Evolutionary conservation across 2,888 invertebrate species (phyloP).

Genomic region (Eucriotettix oculatus): DNA sequence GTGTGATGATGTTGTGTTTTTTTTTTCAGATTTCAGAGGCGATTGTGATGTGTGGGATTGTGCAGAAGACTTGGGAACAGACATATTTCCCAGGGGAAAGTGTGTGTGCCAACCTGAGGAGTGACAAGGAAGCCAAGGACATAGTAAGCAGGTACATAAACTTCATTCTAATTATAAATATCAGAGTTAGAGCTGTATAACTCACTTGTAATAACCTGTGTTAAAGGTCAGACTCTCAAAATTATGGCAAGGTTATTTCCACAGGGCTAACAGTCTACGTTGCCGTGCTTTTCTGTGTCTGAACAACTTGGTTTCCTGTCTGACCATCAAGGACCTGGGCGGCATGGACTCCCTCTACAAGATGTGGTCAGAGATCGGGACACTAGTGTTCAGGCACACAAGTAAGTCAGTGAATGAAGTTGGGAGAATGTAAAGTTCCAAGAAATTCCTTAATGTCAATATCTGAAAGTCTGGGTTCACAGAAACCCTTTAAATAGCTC

Average conservation of each 20-base stretch:
- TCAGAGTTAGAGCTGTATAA: too few relatives aligned
- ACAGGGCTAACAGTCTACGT: slow-evolving; percentile 26
- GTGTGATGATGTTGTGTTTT: background rate
- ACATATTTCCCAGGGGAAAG: slow-evolving; percentile 34
- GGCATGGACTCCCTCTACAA: slow-evolving; percentile 28
- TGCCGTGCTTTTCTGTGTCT: slow-evolving; percentile 49
- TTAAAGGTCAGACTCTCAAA: too few relatives aligned
- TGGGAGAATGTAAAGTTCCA: background rate
- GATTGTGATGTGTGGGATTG: slow-evolving; percentile 37
- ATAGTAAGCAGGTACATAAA: slow-evolving; percentile 22
- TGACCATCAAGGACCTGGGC: slow-evolving; percentile 45
- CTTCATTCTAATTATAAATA: too few relatives aligned
- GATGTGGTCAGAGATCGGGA: slow-evolving; percentile 44
- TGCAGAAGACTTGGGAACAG: slow-evolving; percentile 40
- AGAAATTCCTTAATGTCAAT: background rate
- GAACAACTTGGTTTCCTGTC: slow-evolving; percentile 47
- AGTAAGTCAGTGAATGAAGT: too few relatives aligned
- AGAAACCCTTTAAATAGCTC: too few relatives aligned
- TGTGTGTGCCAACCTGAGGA: slow-evolving; percentile 33
- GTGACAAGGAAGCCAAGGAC: slow-evolving; percentile 30
- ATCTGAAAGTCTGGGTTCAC: background rate
- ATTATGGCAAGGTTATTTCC: too few relatives aligned
- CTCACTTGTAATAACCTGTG: too few relatives aligned
- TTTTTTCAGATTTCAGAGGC: slow-evolving; percentile 37
- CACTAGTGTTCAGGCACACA: too few relatives aligned